Evolutionary conservation across 92 coral and sea anemone species (phyloP).

Genomic region (Pocillopora meandrina): DNA sequence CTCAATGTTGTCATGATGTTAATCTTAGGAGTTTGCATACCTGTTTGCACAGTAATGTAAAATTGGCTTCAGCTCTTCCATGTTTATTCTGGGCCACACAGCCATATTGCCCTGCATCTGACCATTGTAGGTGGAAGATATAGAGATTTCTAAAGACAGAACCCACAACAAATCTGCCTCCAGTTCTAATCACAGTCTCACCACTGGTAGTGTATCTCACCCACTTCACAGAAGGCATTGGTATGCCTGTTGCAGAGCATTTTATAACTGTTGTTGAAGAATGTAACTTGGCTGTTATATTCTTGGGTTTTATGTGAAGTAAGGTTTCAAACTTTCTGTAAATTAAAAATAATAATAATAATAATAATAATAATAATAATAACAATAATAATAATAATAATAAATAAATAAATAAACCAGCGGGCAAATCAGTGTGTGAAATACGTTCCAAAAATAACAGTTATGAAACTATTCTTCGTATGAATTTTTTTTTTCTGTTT

Average conservation of each 20-base stretch:
- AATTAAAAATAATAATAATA: too few species aligned
- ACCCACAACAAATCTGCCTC: constrained; percentile 9
- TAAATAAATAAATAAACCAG: not conserved
- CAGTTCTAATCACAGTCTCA: not conserved
- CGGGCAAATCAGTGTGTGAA: too few species aligned
- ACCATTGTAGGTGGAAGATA: constrained; percentile 39
- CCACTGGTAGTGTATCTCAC: constrained; percentile 50
- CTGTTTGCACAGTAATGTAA: constrained; percentile 48
- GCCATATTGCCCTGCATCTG: constrained; percentile 68
- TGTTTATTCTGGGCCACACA: constrained; percentile 65
- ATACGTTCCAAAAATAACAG: too few species aligned
- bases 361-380: not conserved
- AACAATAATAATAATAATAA: too few species aligned
- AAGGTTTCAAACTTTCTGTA: constrained; percentile 46
- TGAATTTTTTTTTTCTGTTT: too few species aligned
- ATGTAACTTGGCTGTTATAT: constrained; percentile 37
- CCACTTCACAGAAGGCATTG: constrained; percentile 67
- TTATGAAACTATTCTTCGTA: too few species aligned
- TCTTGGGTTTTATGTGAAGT: constrained; percentile 52
- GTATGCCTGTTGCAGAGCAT: constrained; percentile 61
- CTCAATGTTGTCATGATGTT: not conserved
- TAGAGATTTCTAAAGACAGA: constrained; percentile 19
- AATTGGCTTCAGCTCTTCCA: constrained; percentile 65
- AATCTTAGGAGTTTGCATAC: not conserved
- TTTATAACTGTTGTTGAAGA: not conserved